phyloP scores from a whole-genome alignment of 2,113 vertebrate genomes.

The Crotalus helleri region DNA sequence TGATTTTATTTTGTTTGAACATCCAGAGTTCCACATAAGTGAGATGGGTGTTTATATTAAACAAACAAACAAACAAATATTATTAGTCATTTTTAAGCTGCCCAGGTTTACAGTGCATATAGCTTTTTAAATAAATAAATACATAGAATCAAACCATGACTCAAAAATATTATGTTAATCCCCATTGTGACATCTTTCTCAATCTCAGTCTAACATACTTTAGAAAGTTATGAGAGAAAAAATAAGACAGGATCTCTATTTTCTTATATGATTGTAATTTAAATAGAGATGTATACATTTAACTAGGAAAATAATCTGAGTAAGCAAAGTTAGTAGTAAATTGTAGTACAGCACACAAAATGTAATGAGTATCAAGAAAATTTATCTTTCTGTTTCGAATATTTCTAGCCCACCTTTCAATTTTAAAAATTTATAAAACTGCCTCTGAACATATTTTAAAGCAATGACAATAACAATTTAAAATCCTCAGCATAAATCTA shows the following conservation, averaged over 20 bases:
- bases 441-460: constrained; percentile 3
- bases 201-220: neutral
- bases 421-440: neutral
- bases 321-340: neutral
- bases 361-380: neutral
- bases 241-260: neutral
- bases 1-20: neutral
- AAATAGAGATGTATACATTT: neutral
- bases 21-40: neutral
- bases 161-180: neutral
- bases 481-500: neutral
- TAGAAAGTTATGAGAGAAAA: neutral
- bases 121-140: neutral
- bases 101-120: neutral
- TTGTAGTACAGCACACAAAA: neutral
- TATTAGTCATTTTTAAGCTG: neutral
- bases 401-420: neutral
- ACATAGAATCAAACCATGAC: neutral
- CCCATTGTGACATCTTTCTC: neutral
- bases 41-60: neutral
- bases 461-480: neutral
- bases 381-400: neutral
- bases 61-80: neutral
- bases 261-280: neutral
- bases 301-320: neutral